Evolutionary conservation across 2,113 vertebrate species (phyloP).

Genomic region (Pseudopodoces humilis): DNA sequence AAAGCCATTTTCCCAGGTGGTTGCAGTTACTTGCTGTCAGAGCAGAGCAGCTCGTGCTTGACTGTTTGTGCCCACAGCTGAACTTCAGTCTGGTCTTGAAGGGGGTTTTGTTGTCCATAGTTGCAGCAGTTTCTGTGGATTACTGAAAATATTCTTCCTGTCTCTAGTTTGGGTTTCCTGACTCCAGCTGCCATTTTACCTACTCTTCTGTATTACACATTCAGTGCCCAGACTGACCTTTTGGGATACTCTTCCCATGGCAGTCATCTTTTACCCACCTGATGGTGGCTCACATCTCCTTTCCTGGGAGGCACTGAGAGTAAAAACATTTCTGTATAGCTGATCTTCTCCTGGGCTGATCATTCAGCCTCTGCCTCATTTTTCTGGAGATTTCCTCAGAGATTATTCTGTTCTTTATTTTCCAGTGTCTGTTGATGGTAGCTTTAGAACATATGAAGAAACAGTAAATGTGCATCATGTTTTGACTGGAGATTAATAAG

Average conservation of each 20-base stretch:
- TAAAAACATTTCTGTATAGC: neutral
- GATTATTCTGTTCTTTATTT: neutral
- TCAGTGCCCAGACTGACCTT: rapidly evolving
- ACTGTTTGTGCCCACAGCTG: neutral
- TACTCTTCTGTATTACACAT: neutral
- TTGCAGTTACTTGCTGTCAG: neutral
- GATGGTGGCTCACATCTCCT: neutral
- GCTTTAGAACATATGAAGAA: neutral
- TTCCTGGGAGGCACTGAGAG: neutral
- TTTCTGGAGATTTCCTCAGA: neutral
- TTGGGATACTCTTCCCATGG: neutral
- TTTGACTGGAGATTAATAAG: neutral
- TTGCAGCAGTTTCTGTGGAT: neutral
- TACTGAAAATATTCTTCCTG: neutral
- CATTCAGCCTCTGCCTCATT: neutral
- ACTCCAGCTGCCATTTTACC: neutral
- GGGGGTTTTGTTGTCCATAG: neutral
- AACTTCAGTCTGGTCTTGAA: neutral
- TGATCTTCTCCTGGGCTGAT: neutral
- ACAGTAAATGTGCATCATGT: neutral
- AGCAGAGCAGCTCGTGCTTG: neutral
- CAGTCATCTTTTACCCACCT: neutral
- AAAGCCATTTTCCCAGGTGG: neutral
- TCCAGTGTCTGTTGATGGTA: neutral
- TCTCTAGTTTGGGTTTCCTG: neutral